Percentiles rank a stretch among this genome's conserved stretches.
phyloP scores from a whole-genome alignment of 2,113 vertebrate genomes.

The Hyaena hyaena region DNA sequence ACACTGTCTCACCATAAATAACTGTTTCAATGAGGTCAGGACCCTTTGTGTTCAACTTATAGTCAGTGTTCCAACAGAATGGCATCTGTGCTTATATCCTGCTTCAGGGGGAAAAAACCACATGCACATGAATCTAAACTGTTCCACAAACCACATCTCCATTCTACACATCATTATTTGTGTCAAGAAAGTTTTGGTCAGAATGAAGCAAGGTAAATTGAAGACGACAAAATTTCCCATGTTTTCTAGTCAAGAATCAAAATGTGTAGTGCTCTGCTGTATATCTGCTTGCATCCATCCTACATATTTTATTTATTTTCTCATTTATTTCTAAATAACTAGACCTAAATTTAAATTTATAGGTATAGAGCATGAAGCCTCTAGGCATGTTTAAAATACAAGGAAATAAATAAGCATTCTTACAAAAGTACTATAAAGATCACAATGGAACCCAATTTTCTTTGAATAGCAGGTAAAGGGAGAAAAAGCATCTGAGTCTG shows the following conservation, averaged over 20 bases:
- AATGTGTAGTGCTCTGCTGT: constrained; percentile 39
- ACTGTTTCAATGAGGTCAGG: constrained; percentile 77
- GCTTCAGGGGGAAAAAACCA: constrained; percentile 74
- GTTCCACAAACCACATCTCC: constrained; percentile 77
- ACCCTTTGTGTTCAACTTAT: constrained; percentile 69
- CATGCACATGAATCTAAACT: constrained; percentile 38
- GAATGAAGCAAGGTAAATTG: constrained; percentile 77
- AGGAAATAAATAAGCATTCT: constrained; percentile 66
- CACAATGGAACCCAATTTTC: constrained; percentile 17
- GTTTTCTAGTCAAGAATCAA: constrained; percentile 66
- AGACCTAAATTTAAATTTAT: constrained; percentile 69
- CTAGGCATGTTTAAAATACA: constrained; percentile 68
- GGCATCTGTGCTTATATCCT: constrained; percentile 81
- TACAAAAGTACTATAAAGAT: constrained; percentile 62
- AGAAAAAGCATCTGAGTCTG: background rate
- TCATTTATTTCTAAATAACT: constrained; percentile 75
- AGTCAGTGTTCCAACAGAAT: constrained; percentile 80
- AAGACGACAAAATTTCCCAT: constrained; percentile 79
- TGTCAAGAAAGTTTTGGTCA: constrained; percentile 81
- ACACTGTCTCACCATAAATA: constrained; percentile 75
- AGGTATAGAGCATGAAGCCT: constrained; percentile 50
- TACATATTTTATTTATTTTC: constrained; percentile 76
- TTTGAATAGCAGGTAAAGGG: background rate
- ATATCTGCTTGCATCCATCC: background rate
- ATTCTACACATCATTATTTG: constrained; percentile 82